phyloP scores from a whole-genome alignment of 2,113 vertebrate genomes.

The Abramis brama region DNA sequence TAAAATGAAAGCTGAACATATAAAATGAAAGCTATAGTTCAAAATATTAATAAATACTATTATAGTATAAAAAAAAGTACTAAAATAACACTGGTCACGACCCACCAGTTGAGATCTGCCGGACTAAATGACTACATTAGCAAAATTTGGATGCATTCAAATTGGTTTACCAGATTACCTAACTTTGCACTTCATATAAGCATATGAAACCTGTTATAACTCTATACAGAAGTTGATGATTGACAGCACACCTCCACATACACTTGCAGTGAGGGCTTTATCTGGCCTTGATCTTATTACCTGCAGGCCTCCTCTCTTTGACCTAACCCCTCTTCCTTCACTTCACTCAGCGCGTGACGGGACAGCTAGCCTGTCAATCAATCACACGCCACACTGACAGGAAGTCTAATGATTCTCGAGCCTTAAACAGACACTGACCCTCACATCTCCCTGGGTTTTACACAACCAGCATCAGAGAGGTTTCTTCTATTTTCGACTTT shows the following conservation, averaged over 20 bases:
- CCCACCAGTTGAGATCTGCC: too few species aligned
- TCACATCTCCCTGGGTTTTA: slow-evolving; percentile 29
- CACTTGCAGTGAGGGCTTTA: not conserved
- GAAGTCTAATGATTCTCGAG: slow-evolving; percentile 24
- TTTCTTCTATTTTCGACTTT: not conserved
- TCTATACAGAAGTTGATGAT: slow-evolving; percentile 7
- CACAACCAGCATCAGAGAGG: slow-evolving; percentile 20
- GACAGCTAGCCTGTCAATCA: slow-evolving; percentile 45
- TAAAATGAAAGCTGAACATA: too few species aligned
- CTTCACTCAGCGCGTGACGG: slow-evolving; percentile 21
- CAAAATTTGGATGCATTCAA: not conserved
- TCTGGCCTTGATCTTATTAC: slow-evolving; percentile 47
- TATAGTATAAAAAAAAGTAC: too few species aligned
- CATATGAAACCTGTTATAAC: not conserved
- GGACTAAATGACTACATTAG: too few species aligned
- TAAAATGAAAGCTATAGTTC: too few species aligned
- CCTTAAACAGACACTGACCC: slow-evolving; percentile 31
- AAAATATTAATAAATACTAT: too few species aligned
- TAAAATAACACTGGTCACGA: too few species aligned
- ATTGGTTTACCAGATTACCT: not conserved
- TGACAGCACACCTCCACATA: slow-evolving; percentile 24
- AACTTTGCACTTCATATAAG: not conserved
- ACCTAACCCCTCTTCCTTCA: slow-evolving; percentile 34
- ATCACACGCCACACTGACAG: slow-evolving; percentile 22
- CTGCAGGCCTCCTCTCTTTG: slow-evolving; percentile 40